Base-by-base conservation (phyloP, 2,888 invertebrate species). In the Hirudinaria manillensis region DNA sequence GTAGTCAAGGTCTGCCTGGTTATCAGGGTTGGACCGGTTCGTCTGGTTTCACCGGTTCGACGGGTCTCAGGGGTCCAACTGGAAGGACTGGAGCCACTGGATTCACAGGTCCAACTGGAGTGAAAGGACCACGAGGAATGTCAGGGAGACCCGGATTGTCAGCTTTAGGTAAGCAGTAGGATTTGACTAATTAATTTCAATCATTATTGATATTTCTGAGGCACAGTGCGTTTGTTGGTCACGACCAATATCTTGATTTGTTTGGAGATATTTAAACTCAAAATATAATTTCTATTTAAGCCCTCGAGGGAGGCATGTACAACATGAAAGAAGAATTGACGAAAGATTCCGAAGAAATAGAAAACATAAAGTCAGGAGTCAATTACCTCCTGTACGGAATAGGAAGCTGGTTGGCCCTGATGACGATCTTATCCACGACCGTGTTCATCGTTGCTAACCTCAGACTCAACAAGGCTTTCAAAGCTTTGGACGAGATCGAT, bases 391-490 rank as follows among this genome's bases (percentile, higher is more conserved):
- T 77, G 27, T 66, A 67, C 34, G 74, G 72, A 24, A 45, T 77
- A 70, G 75, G 74, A 24, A 71, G 65, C 36, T 78, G 78, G 78
- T 72, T 77, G 10, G 77, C 67, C 32, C 56, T 70, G 38, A 71
- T 77, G 53, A 78, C 78, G 38, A 74, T 78, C 13, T 75, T 77
- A 10, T 71, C 77, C 21, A 67, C 77, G 56, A 70, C 77, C 38
- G 73, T 78, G 45, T 76, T 78, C 29, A 67, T 78, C 55, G 70
- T 78, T 53, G 70, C 77, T 66, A 78, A 73, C 61, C 24, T 71
- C 24, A 71, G 74, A 21, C 72, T 78, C 21, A 75, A 77, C 61
- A 61, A 73, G 2, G 75, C 75, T 3, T 34, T 67, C 56, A 19
- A 34, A 7, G 77, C 65, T 21, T 72, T 76, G 27, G 76, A 78